phyloP scores from a whole-genome alignment of 2,113 vertebrate species.

The Xiphias gladius region DNA sequence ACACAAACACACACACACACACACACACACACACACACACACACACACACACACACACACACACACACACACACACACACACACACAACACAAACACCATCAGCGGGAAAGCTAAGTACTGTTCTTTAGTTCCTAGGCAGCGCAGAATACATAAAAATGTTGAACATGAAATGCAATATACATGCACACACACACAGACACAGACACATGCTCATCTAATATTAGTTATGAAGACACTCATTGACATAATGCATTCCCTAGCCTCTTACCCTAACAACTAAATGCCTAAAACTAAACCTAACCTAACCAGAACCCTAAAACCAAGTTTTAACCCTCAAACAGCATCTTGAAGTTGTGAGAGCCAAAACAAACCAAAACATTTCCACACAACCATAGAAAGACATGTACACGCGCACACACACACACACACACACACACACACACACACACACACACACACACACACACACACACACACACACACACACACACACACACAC shows the following conservation, averaged over 20 bases:
- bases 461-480: not conserved
- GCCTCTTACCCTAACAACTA: too few species aligned
- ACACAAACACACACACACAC: slow-evolving; percentile 19
- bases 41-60: slow-evolving; percentile 11
- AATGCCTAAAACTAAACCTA: too few species aligned
- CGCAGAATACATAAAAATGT: slow-evolving; percentile 27
- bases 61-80: too few species aligned
- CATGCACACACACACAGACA: slow-evolving; percentile 8
- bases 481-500: too few species aligned
- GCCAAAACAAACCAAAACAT: too few species aligned
- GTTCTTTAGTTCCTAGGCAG: slow-evolving; percentile 50
- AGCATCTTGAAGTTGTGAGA: too few species aligned
- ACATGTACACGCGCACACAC: not conserved
- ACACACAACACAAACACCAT: not conserved
- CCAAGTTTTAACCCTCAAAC: too few species aligned
- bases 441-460: not conserved
- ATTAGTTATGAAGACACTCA: too few species aligned
- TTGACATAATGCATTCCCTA: too few species aligned
- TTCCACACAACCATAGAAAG: too few species aligned
- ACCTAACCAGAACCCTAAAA: too few species aligned
- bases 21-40: slow-evolving; percentile 29
- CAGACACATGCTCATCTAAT: not conserved
- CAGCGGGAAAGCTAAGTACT: slow-evolving; percentile 15
- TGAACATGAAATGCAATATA: slow-evolving; percentile 38
- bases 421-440: not conserved